phyloP scores from a whole-genome alignment of 2,888 invertebrate species.

The Nemurella pictetii region DNA sequence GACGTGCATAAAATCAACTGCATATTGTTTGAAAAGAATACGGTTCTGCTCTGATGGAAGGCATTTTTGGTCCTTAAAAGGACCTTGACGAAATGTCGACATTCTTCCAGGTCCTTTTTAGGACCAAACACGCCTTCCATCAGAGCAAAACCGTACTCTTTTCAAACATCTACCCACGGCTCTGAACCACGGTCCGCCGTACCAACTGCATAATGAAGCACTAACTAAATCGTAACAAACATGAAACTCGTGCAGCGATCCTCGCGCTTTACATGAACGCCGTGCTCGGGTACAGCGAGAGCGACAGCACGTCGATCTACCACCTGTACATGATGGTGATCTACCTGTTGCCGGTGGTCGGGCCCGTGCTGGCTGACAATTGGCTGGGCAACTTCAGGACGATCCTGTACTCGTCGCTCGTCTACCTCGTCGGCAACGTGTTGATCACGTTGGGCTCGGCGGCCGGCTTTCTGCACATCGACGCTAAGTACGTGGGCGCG shows the following conservation, averaged over 20 bases:
- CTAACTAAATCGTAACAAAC: too few species aligned
- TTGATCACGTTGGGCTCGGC: conserved; percentile 69
- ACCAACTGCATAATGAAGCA: too few species aligned
- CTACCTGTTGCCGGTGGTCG: conserved; percentile 86
- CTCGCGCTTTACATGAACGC: conserved; percentile 84
- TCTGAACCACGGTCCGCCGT: too few species aligned
- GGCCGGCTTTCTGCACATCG: conserved; percentile 56
- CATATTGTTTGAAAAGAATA: too few species aligned
- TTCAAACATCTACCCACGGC: too few species aligned
- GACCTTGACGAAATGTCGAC: too few species aligned
- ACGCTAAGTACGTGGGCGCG: conserved; percentile 61
- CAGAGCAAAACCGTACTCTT: too few species aligned
- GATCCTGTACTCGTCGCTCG: conserved; percentile 83
- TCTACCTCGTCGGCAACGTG: conserved; percentile 84
- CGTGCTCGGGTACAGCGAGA: conserved; percentile 71
- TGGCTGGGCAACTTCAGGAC: conserved; percentile 89
- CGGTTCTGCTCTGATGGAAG: too few species aligned
- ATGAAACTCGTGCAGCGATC: conserved; percentile 73
- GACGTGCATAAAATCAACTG: too few species aligned
- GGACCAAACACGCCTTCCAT: too few species aligned
- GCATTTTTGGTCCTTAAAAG: too few species aligned
- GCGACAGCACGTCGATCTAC: conserved; percentile 81
- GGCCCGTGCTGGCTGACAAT: conserved; percentile 93
- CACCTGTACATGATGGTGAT: conserved; percentile 88
- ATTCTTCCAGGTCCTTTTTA: too few species aligned